Conservation (phyloP, 2,888 invertebrate genomes). For the Synanthedon vespiformis region DNA sequence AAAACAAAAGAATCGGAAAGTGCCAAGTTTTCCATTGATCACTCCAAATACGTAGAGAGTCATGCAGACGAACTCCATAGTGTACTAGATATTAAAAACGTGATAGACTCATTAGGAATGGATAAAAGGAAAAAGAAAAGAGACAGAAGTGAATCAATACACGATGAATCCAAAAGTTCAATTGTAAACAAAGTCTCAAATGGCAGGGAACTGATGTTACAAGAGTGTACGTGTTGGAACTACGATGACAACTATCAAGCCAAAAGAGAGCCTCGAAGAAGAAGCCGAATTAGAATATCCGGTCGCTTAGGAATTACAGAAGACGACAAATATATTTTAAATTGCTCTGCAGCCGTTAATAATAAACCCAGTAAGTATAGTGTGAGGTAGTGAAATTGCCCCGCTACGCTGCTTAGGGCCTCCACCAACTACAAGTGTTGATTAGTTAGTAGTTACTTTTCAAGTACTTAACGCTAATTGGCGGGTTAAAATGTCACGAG, state of each 20-base stretch:
- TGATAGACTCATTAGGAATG: constrained; percentile 29
- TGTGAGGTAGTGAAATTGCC: no score
- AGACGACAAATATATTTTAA: constrained; percentile 40
- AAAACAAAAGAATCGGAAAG: constrained; percentile 40
- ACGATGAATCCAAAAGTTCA: constrained; percentile 1
- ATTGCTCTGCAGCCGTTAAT: constrained; percentile 43
- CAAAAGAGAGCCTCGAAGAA: constrained; percentile 8
- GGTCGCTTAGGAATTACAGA: constrained; percentile 41
- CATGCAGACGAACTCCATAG: constrained; percentile 23
- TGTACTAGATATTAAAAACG: constrained; percentile 20
- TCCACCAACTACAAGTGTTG: no score
- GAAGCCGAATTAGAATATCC: constrained; percentile 34
- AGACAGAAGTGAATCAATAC: constrained; percentile 2
- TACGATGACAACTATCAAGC: constrained; percentile 1
- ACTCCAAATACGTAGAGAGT: constrained; percentile 10
- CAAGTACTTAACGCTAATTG: no score
- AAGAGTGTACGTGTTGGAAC: constrained; percentile 11
- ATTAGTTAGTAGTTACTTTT: no score
- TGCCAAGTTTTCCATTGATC: constrained; percentile 20
- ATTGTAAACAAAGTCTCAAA: constrained; percentile 5
- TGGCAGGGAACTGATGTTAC: constrained; percentile 1
- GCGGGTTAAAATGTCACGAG: no score
- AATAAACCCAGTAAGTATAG: constrained; percentile 29
- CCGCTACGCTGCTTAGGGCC: no score
- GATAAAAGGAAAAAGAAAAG: constrained; percentile 16